A percentile compares a stretch with the other conserved stretches of the same genome.
phyloP scores from a whole-genome alignment of 2,797 vertebrate species.

The Erethizon dorsatum region DNA sequence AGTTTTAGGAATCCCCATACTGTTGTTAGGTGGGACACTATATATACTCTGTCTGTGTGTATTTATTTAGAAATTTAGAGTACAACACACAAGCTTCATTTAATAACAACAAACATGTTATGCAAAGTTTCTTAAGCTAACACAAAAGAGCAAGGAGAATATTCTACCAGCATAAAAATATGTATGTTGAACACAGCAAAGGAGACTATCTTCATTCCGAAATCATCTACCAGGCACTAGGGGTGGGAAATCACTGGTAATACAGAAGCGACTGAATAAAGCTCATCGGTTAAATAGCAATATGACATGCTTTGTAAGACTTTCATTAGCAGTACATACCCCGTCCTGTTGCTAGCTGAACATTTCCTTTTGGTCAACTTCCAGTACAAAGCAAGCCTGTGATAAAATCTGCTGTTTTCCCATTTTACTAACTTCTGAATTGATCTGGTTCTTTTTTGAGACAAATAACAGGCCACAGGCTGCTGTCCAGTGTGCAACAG shows the following conservation, averaged over 20 bases:
- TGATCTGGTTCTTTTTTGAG: constrained; percentile 94
- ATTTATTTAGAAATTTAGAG: neutral
- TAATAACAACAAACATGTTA: neutral
- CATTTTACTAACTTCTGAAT: neutral
- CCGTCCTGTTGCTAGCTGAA: neutral
- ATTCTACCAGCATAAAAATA: neutral
- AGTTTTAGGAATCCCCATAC: neutral
- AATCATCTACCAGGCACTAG: neutral
- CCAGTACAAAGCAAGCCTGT: neutral
- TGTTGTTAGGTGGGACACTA: neutral
- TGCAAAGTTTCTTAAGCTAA: neutral
- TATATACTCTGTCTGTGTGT: neutral
- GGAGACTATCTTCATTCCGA: neutral
- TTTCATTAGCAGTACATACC: neutral
- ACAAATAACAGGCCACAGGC: constrained; percentile 98
- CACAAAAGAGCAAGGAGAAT: neutral
- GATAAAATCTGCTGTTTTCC: neutral
- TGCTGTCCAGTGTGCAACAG: constrained; percentile 98
- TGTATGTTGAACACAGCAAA: neutral
- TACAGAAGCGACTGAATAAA: neutral
- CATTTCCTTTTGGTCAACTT: neutral
- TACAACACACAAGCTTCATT: neutral
- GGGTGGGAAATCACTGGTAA: neutral
- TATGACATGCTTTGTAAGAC: neutral
- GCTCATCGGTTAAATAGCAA: neutral